These are phyloP conservation scores for Platalea minor DNA, from an alignment of 2,797 vertebrate genomes.

Conservation along the genomic window DNA sequence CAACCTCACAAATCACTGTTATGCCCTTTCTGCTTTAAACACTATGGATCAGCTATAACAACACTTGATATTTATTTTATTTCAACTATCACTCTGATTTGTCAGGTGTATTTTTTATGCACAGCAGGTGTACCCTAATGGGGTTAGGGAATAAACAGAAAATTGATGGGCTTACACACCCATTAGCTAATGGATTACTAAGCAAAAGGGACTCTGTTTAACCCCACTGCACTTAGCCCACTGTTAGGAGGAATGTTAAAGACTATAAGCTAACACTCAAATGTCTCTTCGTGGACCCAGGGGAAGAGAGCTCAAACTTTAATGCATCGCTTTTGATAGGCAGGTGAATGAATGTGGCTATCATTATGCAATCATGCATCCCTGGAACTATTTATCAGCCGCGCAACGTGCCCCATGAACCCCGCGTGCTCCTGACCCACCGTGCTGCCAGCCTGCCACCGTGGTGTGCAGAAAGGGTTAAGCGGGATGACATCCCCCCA, in stretches of 20 bases:
- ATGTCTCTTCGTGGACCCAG: slow-evolving; percentile 55
- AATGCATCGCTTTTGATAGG: slow-evolving; percentile 73
- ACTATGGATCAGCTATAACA: slow-evolving; percentile 59
- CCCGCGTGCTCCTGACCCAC: slow-evolving; percentile 27
- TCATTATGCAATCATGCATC: slow-evolving; percentile 74
- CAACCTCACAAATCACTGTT: slow-evolving; percentile 60
- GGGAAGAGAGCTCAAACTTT: slow-evolving; percentile 73
- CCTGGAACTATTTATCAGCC: slow-evolving; percentile 69
- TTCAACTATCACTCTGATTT: slow-evolving; percentile 80
- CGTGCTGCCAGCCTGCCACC: not conserved
- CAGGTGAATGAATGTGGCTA: slow-evolving; percentile 76
- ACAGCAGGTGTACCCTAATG: slow-evolving; percentile 78
- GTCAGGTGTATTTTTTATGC: slow-evolving; percentile 74
- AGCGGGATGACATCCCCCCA: not conserved
- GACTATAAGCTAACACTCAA: slow-evolving; percentile 63
- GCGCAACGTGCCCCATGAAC: slow-evolving; percentile 39
- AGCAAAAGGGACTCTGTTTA: slow-evolving; percentile 76
- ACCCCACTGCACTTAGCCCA: slow-evolving; percentile 76
- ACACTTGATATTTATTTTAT: slow-evolving; percentile 79
- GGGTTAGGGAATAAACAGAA: slow-evolving; percentile 78
- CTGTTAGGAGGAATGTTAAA: slow-evolving; percentile 74
- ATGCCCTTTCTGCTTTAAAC: slow-evolving; percentile 65
- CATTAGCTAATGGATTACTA: slow-evolving; percentile 95
- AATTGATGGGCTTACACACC: slow-evolving; percentile 83
- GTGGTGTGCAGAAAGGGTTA: not conserved